Percentiles rank a stretch among this genome's conserved stretches.
phyloP scores from a whole-genome alignment of 1,140 invertebrate species.

The Drosophila grimshawi region DNA sequence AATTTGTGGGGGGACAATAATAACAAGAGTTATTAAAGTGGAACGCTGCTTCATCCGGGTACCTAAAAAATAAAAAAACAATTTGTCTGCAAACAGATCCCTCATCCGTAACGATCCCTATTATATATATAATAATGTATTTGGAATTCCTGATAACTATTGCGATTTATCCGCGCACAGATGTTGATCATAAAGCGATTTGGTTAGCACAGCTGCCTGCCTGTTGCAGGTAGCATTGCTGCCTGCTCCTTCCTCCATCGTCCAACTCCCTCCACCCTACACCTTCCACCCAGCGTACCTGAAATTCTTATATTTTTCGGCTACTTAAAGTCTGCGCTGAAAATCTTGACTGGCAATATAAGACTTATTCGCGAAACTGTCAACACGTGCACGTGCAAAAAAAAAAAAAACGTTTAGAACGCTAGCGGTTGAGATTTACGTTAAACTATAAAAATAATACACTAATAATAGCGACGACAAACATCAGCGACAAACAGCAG shows the following conservation, averaged over 20 bases:
- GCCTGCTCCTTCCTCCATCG: background rate
- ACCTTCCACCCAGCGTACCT: slow-evolving; percentile 16
- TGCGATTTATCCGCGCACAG: slow-evolving; percentile 31
- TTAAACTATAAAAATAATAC: background rate
- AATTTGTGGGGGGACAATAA: slow-evolving; percentile 6
- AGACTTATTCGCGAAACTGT: slow-evolving; percentile 33
- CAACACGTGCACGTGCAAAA: slow-evolving; percentile 45
- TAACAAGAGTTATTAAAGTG: slow-evolving; percentile 20
- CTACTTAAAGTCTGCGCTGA: slow-evolving; percentile 47
- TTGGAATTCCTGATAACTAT: slow-evolving; percentile 30
- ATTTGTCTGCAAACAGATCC: background rate
- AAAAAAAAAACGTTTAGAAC: slow-evolving; percentile 27
- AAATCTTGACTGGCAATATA: slow-evolving; percentile 14
- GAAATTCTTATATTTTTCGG: background rate
- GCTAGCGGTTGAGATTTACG: slow-evolving; percentile 54
- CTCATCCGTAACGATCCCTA: background rate
- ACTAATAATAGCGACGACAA: background rate
- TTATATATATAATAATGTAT: background rate
- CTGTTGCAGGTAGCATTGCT: slow-evolving; percentile 18
- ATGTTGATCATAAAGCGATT: slow-evolving; percentile 57
- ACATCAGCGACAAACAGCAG: background rate
- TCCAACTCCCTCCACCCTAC: background rate
- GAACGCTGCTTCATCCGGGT: slow-evolving; percentile 9
- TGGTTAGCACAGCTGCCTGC: slow-evolving; percentile 36
- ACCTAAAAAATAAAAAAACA: background rate